Percentiles rank a stretch among this genome's conserved stretches.
Evolutionary conservation across 2,888 invertebrate genomes (phyloP).

Genomic region (Zhengitettix transpicula): DNA sequence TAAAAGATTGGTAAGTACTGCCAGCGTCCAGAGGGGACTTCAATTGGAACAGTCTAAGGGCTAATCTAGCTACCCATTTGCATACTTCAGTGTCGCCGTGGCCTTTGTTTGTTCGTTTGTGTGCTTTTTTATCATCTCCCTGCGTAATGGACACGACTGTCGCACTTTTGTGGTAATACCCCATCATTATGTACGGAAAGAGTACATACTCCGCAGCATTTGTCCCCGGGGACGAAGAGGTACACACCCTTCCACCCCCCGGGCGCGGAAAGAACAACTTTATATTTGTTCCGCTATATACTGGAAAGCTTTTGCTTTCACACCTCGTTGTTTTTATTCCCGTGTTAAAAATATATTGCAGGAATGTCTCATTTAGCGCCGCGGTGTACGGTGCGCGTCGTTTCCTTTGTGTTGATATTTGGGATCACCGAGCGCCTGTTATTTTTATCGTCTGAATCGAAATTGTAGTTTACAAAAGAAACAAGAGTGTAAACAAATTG

Average conservation of each 20-base stretch:
- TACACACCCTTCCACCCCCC: neutral
- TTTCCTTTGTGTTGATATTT: neutral
- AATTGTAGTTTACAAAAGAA: neutral
- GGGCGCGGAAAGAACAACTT: neutral
- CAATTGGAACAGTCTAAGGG: neutral
- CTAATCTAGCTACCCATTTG: conserved; percentile 1
- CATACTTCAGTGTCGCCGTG: conserved; percentile 1
- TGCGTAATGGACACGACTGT: neutral
- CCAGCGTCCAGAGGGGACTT: too few species aligned
- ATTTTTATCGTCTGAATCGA: neutral
- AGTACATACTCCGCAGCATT: neutral
- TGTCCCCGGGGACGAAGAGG: neutral
- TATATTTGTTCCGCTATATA: neutral
- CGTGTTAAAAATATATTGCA: conserved; percentile 6
- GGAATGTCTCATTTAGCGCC: conserved; percentile 1
- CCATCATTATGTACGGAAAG: neutral
- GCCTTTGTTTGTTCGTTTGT: conserved; percentile 1
- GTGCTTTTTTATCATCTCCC: conserved; percentile 1
- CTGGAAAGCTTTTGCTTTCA: neutral
- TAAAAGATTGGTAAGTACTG: too few species aligned
- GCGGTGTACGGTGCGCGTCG: neutral
- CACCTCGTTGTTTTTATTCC: conserved; percentile 4
- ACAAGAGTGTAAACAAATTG: too few species aligned
- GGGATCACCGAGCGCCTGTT: neutral
- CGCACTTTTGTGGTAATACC: neutral